These are phyloP conservation scores for Meandrina meandrites DNA, from an alignment of 92 coral and sea anemone genomes.

Conservation along the genomic window DNA sequence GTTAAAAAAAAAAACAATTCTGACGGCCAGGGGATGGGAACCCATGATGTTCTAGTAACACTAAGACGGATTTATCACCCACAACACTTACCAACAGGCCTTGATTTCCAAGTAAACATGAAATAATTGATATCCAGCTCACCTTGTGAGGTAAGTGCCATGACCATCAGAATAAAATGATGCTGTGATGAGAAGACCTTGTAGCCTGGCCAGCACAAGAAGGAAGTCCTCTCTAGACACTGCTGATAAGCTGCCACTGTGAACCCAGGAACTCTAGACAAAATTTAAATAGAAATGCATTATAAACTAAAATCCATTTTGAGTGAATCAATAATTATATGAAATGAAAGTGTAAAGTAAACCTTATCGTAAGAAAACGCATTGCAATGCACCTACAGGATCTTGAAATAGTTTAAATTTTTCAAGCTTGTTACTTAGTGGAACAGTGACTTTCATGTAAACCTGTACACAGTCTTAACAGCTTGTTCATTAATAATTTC, in stretches of 20 bases:
- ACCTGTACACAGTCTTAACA: no score
- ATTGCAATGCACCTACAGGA: background rate
- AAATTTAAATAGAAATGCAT: background rate
- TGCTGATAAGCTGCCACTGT: slow-evolving; percentile 38
- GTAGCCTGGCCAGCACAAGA: slow-evolving; percentile 81
- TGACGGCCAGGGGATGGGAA: no score
- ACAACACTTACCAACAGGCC: background rate
- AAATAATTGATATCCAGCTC: background rate
- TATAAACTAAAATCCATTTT: background rate
- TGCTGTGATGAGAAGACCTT: slow-evolving; percentile 76
- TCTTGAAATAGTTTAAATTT: no score
- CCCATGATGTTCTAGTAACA: no score
- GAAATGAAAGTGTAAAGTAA: background rate
- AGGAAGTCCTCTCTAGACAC: slow-evolving; percentile 88
- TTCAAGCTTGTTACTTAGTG: no score
- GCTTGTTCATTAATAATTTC: no score
- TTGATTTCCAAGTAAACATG: background rate
- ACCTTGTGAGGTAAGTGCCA: slow-evolving; percentile 87
- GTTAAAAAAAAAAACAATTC: no score
- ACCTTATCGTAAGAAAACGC: background rate
- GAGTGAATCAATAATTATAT: background rate
- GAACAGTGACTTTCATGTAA: background rate
- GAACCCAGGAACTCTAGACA: slow-evolving; percentile 67
- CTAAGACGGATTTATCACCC: background rate
- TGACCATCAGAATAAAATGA: slow-evolving; percentile 80